These are phyloP conservation scores for Drosophila cardini DNA, from an alignment of 1,140 invertebrate genomes.

Conservation along the genomic window DNA sequence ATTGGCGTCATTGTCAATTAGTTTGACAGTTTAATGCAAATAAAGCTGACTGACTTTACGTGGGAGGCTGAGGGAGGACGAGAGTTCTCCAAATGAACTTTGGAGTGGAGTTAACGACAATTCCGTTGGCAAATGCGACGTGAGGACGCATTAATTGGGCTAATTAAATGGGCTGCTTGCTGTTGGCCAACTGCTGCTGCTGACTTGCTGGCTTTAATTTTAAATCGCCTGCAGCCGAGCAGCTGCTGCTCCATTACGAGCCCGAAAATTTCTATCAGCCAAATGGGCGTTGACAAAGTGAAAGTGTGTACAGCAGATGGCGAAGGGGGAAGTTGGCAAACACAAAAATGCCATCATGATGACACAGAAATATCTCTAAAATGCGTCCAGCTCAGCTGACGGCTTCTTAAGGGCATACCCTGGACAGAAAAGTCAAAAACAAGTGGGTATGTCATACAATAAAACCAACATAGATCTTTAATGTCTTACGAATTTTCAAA, in stretches of 20 bases:
- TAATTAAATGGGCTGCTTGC: conserved; percentile 54
- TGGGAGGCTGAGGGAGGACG: neutral
- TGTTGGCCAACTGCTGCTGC: conserved; percentile 14
- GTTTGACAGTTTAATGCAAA: conserved; percentile 65
- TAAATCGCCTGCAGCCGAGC: conserved; percentile 28
- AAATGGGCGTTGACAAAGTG: conserved; percentile 60
- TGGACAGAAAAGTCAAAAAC: neutral
- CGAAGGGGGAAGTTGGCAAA: conserved; percentile 10
- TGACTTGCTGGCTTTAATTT: conserved; percentile 52
- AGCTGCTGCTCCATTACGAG: conserved; percentile 43
- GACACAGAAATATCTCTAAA: conserved; percentile 58
- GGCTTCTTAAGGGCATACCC: conserved; percentile 9
- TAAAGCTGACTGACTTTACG: conserved; percentile 31
- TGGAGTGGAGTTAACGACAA: conserved; percentile 22
- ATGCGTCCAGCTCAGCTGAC: conserved; percentile 38
- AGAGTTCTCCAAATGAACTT: conserved; percentile 30
- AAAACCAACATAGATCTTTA: too few species aligned
- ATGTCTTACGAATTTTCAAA: too few species aligned
- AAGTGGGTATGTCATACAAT: neutral
- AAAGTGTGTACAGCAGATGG: conserved; percentile 46
- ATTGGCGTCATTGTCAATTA: conserved; percentile 56
- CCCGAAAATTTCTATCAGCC: conserved; percentile 39
- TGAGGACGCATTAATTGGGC: conserved; percentile 60
- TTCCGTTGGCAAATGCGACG: conserved; percentile 33
- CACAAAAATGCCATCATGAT: conserved; percentile 58